Evolutionary conservation across 2,113 vertebrate species (phyloP), one percentile per base, ranked within the genome.

Genomic region (Alexandromys fortis): DNA sequence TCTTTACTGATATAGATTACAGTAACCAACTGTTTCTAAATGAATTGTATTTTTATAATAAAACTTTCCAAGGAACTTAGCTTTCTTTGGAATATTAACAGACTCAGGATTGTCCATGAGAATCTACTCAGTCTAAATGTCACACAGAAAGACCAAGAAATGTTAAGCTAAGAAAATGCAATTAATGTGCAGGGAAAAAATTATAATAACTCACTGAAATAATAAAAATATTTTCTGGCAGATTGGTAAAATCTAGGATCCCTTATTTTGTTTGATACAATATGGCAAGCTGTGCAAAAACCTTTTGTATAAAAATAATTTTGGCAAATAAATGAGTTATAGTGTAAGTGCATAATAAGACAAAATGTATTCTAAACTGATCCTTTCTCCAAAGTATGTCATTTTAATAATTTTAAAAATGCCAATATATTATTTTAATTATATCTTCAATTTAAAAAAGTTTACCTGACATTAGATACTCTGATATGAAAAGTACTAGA

Each of bases 401-500:
- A 83, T 90, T 94, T 95, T 96, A 70, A 47, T 92, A 76, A 83
- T 90, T 94, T 95, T 96, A 70, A 47, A 92, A 81, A 90, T 21
- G 77, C 67, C 28, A 90, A 35, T 63, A 61, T 55, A 45, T 94
- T 95, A 81, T 94, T 65, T 94, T 93, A 89, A 88, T 86, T 81
- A 86, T 38, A 82, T 33, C 21, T 94, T 65, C 24, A 92, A 93
- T 90, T 86, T 90, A 91, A 95, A 90, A 91, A 96, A 75, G 47
- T 65, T 76, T 89, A 94, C 19, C 95, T 96, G 97, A 55, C 45
- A 98, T 92, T 75, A 92, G 97, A 86, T 89, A 94, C 88, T 93
- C 96, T 95, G 98, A 82, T 83, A 82, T 93, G 88, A 96, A 93
- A 98, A 98, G 83, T 45, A 78, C 61, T 94, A 49, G 92, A 97